Conservation (phyloP, 1,140 invertebrate genomes). For the Helicoverpa zea region DNA sequence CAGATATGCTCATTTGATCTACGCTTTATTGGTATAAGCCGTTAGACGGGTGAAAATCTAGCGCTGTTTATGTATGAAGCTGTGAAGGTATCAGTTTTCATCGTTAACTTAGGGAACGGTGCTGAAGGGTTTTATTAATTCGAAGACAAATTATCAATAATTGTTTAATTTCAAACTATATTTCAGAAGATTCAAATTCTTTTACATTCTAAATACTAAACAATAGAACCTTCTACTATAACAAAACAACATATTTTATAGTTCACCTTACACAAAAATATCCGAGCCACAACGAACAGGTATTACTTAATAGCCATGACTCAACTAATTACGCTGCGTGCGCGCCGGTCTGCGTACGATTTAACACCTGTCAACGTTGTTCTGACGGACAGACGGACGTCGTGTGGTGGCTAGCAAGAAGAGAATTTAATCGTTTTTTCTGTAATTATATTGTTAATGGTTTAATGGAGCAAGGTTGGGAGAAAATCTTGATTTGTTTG, state of each 20-base stretch:
- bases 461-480: background rate
- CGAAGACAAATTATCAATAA: background rate
- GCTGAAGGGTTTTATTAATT: background rate
- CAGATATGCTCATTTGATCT: slow-evolving; percentile 65
- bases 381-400: slow-evolving; percentile 65
- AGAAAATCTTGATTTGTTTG: background rate
- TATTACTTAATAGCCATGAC: slow-evolving; percentile 73
- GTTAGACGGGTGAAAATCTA: slow-evolving; percentile 30
- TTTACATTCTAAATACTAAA: background rate
- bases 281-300: slow-evolving; percentile 4
- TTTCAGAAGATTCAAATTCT: too few relatives aligned
- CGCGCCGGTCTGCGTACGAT: slow-evolving; percentile 66
- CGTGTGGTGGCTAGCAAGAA: slow-evolving; percentile 51
- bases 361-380: slow-evolving; percentile 81
- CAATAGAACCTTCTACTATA: too few relatives aligned
- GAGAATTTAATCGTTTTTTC: slow-evolving; percentile 27
- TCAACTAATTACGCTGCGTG: slow-evolving; percentile 70
- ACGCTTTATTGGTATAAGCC: slow-evolving; percentile 55
- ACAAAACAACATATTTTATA: too few relatives aligned
- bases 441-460: background rate
- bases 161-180: too few relatives aligned
- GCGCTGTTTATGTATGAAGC: background rate
- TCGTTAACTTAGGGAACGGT: background rate
- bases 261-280: background rate
- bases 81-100: slow-evolving; percentile 21